Evolutionary conservation across 2,888 invertebrate species (phyloP).

Genomic region (Tanytarsus gracilentus): DNA sequence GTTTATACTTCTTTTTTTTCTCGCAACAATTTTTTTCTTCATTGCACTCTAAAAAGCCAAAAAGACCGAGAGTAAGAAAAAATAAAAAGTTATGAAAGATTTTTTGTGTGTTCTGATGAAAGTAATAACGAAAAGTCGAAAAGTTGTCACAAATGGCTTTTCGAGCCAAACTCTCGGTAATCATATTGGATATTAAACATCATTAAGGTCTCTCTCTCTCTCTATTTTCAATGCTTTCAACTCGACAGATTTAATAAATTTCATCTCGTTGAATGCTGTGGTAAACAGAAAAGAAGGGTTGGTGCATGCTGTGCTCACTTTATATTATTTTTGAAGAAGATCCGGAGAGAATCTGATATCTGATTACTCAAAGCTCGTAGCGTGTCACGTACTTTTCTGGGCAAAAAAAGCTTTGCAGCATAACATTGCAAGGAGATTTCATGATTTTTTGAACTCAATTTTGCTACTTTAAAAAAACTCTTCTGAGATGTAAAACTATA

Average conservation of each 20-base stretch:
- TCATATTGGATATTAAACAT: conserved; percentile 7
- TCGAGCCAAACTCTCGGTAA: background rate
- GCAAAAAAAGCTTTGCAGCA: too few species aligned
- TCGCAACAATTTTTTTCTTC: background rate
- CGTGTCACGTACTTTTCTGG: too few species aligned
- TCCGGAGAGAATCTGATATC: too few species aligned
- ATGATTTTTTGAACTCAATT: too few species aligned
- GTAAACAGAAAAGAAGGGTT: background rate
- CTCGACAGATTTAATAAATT: background rate
- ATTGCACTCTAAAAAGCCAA: background rate
- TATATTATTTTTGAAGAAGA: background rate
- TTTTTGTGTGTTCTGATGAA: background rate
- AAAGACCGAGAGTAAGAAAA: background rate
- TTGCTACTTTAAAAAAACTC: too few species aligned
- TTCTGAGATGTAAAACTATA: too few species aligned
- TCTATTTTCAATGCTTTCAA: background rate
- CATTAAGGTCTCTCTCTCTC: background rate
- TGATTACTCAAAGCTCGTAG: too few species aligned
- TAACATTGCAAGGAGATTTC: too few species aligned
- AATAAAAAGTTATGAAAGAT: background rate
- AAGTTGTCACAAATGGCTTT: conserved; percentile 12
- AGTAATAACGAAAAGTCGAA: background rate
- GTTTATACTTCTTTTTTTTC: background rate
- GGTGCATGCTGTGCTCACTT: background rate
- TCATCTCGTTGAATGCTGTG: background rate